A percentile compares a stretch with the other conserved stretches of the same genome.
phyloP scores from a whole-genome alignment of 2,888 invertebrate genomes.

The Chromoteleia sp. region DNA sequence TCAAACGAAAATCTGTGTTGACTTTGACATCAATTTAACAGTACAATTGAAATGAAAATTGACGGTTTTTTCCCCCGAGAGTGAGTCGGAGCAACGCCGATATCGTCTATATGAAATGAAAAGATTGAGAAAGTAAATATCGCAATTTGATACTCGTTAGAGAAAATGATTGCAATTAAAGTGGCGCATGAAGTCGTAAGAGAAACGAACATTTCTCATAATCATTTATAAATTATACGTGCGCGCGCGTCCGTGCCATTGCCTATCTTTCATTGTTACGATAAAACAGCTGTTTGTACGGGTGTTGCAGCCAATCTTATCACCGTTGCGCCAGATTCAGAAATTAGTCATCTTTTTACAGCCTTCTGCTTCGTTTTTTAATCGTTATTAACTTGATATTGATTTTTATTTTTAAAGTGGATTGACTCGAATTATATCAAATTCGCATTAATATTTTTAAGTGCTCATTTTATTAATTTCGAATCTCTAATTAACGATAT shows the following conservation, averaged over 20 bases:
- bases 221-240: slow-evolving; percentile 47
- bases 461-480: too few species aligned
- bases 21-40: background rate
- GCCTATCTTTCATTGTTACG: slow-evolving; percentile 55
- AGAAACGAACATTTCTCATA: slow-evolving; percentile 66
- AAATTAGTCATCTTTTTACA: slow-evolving; percentile 24
- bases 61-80: slow-evolving; percentile 24
- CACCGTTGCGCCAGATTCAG: slow-evolving; percentile 52
- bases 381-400: background rate
- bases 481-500: too few species aligned
- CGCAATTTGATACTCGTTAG: slow-evolving; percentile 66
- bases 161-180: slow-evolving; percentile 68
- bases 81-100: slow-evolving; percentile 8
- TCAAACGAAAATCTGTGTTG: too few species aligned
- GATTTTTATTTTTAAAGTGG: background rate
- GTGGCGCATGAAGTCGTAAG: slow-evolving; percentile 56
- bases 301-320: slow-evolving; percentile 63
- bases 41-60: slow-evolving; percentile 19
- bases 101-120: slow-evolving; percentile 56
- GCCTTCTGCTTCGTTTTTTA: background rate
- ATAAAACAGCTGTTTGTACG: slow-evolving; percentile 60
- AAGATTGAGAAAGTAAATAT: slow-evolving; percentile 68
- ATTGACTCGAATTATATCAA: background rate
- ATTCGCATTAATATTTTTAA: too few species aligned
- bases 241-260: slow-evolving; percentile 23